Percentiles rank a stretch among this genome's conserved stretches.
Evolutionary conservation across 2,888 invertebrate genomes (phyloP).

Genomic region (Lasioglossum calceatum): DNA sequence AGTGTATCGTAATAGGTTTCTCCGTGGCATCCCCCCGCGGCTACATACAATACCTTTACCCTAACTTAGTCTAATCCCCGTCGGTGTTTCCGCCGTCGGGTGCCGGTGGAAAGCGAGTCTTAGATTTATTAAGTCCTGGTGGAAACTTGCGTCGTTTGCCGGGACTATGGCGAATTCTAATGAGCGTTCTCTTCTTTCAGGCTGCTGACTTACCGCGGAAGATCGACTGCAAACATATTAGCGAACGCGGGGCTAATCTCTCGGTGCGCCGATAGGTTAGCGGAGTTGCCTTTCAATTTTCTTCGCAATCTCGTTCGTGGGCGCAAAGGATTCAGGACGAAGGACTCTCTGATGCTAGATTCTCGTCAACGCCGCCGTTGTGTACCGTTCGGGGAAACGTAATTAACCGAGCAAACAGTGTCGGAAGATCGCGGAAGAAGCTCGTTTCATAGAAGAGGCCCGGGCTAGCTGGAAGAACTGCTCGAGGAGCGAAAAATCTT

Average conservation of each 20-base stretch:
- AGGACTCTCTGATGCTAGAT: too few species aligned
- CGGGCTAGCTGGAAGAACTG: not conserved
- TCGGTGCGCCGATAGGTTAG: not conserved
- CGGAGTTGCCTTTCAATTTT: not conserved
- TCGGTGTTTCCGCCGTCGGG: not conserved
- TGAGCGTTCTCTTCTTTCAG: not conserved
- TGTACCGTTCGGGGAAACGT: not conserved
- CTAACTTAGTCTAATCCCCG: not conserved
- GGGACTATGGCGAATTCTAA: not conserved
- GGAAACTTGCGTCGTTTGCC: not conserved
- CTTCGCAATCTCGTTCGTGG: not conserved
- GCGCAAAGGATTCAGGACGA: not conserved
- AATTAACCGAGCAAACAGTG: conserved; percentile 10
- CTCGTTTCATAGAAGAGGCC: not conserved
- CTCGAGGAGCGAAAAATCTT: not conserved
- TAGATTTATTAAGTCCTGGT: not conserved
- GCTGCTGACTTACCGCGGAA: not conserved
- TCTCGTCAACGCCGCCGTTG: not conserved
- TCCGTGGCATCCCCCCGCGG: not conserved
- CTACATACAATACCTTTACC: not conserved
- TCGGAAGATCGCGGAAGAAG: not conserved
- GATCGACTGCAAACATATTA: conserved; percentile 2
- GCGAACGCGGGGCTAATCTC: not conserved
- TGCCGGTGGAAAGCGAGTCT: not conserved
- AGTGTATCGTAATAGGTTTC: conserved; percentile 8